These are phyloP conservation scores for Chrysomallon squamiferum DNA, from an alignment of 1,140 invertebrate species.

Conservation along the genomic window DNA sequence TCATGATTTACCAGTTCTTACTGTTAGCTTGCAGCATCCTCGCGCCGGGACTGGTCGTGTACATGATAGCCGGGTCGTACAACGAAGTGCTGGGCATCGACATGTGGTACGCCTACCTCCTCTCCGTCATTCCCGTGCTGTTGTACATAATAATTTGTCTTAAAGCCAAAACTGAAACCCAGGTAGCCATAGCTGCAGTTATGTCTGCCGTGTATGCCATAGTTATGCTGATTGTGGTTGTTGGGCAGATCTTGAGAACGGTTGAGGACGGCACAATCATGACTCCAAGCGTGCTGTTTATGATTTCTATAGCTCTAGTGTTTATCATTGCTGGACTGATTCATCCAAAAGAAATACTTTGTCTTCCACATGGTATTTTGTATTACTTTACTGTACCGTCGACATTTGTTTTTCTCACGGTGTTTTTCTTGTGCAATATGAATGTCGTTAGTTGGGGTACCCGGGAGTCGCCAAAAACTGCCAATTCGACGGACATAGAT, in stretches of 20 bases:
- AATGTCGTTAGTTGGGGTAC: slow-evolving; percentile 93
- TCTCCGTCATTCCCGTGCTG: slow-evolving; percentile 41
- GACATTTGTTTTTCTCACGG: slow-evolving; percentile 94
- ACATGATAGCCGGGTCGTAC: slow-evolving; percentile 78
- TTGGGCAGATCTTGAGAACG: slow-evolving; percentile 56
- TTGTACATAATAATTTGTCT: slow-evolving; percentile 86
- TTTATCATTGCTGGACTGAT: slow-evolving; percentile 76
- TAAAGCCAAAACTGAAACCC: slow-evolving; percentile 83
- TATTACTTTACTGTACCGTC: slow-evolving; percentile 94
- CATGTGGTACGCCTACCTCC: slow-evolving; percentile 30
- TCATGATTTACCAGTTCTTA: slow-evolving; percentile 54
- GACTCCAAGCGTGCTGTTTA: slow-evolving; percentile 58
- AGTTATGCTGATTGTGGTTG: slow-evolving; percentile 60
- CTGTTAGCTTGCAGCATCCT: slow-evolving; percentile 69
- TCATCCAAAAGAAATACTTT: slow-evolving; percentile 83
- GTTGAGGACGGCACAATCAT: slow-evolving; percentile 67
- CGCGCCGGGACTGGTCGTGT: slow-evolving; percentile 73
- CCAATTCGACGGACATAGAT: slow-evolving; percentile 62
- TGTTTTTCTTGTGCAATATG: slow-evolving; percentile 95
- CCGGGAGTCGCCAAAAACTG: slow-evolving; percentile 81
- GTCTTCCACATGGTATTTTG: slow-evolving; percentile 78
- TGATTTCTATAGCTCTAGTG: slow-evolving; percentile 48
- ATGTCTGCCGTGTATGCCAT: slow-evolving; percentile 53
- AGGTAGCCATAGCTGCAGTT: slow-evolving; percentile 53
- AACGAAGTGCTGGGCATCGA: slow-evolving; percentile 84